phyloP scores from a whole-genome alignment of 2,797 vertebrate genomes.

The Semotilus atromaculatus region DNA sequence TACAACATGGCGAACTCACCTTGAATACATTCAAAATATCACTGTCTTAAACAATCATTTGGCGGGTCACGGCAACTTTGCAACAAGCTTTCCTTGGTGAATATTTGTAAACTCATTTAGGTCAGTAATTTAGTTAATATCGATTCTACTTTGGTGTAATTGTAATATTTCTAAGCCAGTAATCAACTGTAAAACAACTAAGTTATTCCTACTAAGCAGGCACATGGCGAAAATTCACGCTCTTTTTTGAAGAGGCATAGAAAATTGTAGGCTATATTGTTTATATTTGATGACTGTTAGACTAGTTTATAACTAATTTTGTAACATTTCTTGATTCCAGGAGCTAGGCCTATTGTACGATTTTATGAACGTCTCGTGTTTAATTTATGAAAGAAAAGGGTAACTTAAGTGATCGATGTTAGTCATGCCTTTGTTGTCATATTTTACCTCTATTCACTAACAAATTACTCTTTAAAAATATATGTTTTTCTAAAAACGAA shows the following conservation, averaged over 20 bases:
- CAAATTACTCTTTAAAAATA: too few species aligned
- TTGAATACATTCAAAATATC: background rate
- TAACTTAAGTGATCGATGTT: background rate
- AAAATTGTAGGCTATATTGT: too few species aligned
- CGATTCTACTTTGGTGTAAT: background rate
- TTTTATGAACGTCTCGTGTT: background rate
- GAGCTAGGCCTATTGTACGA: background rate
- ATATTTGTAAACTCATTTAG: background rate
- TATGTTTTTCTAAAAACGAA: too few species aligned
- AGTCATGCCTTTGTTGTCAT: background rate
- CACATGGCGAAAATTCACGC: background rate
- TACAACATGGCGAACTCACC: background rate
- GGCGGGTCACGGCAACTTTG: too few species aligned
- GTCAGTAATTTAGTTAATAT: background rate
- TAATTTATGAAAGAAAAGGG: background rate
- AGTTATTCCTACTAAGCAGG: too few species aligned
- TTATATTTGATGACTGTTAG: background rate
- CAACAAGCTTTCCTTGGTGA: too few species aligned
- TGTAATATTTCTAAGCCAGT: background rate
- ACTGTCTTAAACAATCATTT: too few species aligned
- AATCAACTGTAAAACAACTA: background rate
- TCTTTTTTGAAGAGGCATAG: background rate
- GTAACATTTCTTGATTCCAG: background rate
- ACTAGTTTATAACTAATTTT: background rate
- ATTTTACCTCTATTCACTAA: background rate